Conservation (phyloP, 2,888 invertebrate species). For the Polylopha cassiicola region DNA sequence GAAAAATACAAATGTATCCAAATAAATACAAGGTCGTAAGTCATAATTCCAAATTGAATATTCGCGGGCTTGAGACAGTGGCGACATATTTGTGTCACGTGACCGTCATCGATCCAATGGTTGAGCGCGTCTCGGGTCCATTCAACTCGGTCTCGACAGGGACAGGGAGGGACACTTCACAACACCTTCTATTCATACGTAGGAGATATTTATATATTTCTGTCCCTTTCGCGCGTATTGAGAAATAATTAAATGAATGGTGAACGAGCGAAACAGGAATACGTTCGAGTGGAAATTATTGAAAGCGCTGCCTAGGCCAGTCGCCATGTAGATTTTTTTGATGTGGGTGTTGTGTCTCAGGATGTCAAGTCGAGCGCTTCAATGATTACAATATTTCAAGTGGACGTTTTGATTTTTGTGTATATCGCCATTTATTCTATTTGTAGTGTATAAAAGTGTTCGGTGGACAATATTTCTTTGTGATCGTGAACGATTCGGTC, state of each 20-base stretch:
- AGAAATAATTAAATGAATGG: conserved; percentile 74
- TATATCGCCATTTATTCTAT: conserved; percentile 50
- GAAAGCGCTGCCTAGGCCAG: conserved; percentile 66
- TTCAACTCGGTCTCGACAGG: conserved; percentile 69
- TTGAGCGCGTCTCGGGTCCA: conserved; percentile 76
- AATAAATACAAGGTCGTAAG: not conserved
- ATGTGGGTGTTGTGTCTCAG: conserved; percentile 74
- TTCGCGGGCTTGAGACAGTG: conserved; percentile 42
- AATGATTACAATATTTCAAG: conserved; percentile 73
- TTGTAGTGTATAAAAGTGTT: conserved; percentile 45
- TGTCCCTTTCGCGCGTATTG: conserved; percentile 64
- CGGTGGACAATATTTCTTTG: conserved; percentile 51
- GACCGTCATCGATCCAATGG: conserved; percentile 76
- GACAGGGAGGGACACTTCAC: conserved; percentile 65
- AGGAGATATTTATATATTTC: conserved; percentile 68
- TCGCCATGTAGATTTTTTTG: conserved; percentile 74
- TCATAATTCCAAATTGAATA: conserved; percentile 32
- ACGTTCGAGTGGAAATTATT: conserved; percentile 74
- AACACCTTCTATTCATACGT: conserved; percentile 74
- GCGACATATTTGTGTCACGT: conserved; percentile 69
- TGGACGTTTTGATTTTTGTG: conserved; percentile 60
- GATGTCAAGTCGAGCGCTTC: conserved; percentile 76
- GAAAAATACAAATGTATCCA: not conserved
- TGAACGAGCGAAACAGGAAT: conserved; percentile 69
- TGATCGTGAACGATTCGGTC: conserved; percentile 54